Conservation (phyloP, 1,140 invertebrate species). For the Olivierus martensii region DNA sequence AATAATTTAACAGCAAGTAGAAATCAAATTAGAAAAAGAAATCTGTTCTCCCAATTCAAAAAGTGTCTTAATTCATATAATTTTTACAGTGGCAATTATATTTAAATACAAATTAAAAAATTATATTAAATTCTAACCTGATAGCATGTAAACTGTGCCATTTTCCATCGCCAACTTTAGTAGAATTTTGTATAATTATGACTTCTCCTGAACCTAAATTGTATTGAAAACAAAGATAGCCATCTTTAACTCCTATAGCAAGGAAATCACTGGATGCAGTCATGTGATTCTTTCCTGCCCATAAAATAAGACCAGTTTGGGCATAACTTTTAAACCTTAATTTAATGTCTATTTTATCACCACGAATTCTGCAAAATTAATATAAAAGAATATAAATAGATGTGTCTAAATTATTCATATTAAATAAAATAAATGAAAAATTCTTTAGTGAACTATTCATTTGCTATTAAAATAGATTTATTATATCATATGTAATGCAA, state of each 20-base stretch:
- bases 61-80: too few species aligned
- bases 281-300: constrained; percentile 58
- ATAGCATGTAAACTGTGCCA: constrained; percentile 80
- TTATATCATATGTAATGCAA: too few species aligned
- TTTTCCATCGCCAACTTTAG: constrained; percentile 74
- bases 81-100: too few species aligned
- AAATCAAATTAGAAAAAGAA: too few species aligned
- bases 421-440: too few species aligned
- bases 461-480: too few species aligned
- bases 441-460: too few species aligned
- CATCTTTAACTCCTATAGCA: constrained; percentile 64
- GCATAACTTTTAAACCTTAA: constrained; percentile 53
- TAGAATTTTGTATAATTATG: constrained; percentile 61
- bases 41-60: too few species aligned
- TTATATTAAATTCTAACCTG: constrained; percentile 42
- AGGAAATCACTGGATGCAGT: constrained; percentile 51
- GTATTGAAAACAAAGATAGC: constrained; percentile 44
- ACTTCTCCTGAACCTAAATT: constrained; percentile 41
- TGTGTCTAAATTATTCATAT: too few species aligned
- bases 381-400: not conserved
- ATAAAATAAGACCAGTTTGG: constrained; percentile 61
- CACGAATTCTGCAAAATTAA: constrained; percentile 46
- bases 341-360: constrained; percentile 64
- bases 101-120: constrained; percentile 11
- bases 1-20: too few species aligned